phyloP scores from a whole-genome alignment of 2,113 vertebrate genomes.

The Burhinus oedicnemus region DNA sequence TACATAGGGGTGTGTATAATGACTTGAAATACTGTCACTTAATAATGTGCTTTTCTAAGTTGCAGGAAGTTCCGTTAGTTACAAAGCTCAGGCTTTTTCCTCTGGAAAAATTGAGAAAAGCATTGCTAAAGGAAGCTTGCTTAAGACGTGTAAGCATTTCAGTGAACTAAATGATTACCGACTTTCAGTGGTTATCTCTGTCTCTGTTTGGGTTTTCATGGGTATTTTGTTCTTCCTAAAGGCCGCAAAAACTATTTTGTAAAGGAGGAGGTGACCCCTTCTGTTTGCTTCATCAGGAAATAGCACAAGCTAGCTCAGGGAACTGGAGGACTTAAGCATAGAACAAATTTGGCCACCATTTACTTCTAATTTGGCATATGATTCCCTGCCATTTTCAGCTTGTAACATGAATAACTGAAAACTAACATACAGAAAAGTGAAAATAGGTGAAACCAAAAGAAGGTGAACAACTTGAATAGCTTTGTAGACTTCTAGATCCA shows the following conservation, averaged over 20 bases:
- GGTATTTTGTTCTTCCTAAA: not conserved
- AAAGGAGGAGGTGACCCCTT: not conserved
- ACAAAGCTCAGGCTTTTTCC: not conserved
- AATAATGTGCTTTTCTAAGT: not conserved
- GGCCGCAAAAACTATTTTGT: not conserved
- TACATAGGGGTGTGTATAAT: not conserved
- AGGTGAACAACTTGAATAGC: not conserved
- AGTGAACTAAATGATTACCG: not conserved
- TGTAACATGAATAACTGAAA: not conserved
- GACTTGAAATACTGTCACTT: not conserved
- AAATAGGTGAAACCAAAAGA: not conserved
- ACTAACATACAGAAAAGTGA: not conserved
- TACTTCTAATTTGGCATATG: not conserved
- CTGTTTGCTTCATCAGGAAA: not conserved
- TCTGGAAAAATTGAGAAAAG: not conserved
- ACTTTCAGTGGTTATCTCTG: not conserved
- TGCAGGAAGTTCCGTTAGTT: not conserved
- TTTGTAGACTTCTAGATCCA: not conserved
- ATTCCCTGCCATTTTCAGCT: not conserved
- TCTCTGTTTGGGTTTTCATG: not conserved
- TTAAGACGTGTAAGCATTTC: not conserved
- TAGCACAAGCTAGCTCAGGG: not conserved
- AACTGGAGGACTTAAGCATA: not conserved
- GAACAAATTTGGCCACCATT: not conserved
- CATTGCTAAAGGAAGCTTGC: not conserved